Conservation (phyloP, 2,113 vertebrate genomes). For the Pygathrix nemaeus region DNA sequence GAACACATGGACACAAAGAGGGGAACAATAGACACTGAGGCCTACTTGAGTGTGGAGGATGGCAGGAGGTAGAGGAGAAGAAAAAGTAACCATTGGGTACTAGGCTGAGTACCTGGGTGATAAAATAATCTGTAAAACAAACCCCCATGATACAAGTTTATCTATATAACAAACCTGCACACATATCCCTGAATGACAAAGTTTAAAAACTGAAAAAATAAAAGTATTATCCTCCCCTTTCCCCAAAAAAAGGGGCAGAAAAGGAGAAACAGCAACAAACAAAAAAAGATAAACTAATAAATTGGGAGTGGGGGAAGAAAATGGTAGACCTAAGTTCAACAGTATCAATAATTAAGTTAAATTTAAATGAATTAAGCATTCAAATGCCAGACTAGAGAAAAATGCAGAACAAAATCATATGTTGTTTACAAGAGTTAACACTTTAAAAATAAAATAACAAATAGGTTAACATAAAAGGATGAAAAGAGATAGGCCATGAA, state of each 20-base stretch:
- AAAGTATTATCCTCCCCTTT: background rate
- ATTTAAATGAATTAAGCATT: conserved; percentile 32
- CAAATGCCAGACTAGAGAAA: background rate
- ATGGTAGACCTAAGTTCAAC: background rate
- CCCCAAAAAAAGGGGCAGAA: background rate
- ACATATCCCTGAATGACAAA: no score
- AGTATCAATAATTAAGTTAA: background rate
- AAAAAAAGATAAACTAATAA: background rate
- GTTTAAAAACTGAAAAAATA: background rate
- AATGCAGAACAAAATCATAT: background rate
- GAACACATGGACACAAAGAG: no score
- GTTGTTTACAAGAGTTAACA: background rate
- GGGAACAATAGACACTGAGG: no score
- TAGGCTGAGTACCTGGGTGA: no score
- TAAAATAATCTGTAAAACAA: no score
- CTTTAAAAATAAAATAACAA: conserved; percentile 1
- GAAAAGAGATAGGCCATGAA: background rate
- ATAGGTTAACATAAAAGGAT: background rate
- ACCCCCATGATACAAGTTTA: no score
- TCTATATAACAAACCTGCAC: no score
- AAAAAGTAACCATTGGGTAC: no score
- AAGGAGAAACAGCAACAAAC: background rate
- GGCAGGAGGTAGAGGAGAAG: no score
- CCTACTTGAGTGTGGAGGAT: no score
- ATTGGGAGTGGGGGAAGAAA: background rate